Percentiles rank a stretch among this genome's conserved stretches.
These are phyloP conservation scores for Rhinolophus sinicus DNA, from an alignment of 2,113 vertebrate genomes.

Conservation along the genomic window DNA sequence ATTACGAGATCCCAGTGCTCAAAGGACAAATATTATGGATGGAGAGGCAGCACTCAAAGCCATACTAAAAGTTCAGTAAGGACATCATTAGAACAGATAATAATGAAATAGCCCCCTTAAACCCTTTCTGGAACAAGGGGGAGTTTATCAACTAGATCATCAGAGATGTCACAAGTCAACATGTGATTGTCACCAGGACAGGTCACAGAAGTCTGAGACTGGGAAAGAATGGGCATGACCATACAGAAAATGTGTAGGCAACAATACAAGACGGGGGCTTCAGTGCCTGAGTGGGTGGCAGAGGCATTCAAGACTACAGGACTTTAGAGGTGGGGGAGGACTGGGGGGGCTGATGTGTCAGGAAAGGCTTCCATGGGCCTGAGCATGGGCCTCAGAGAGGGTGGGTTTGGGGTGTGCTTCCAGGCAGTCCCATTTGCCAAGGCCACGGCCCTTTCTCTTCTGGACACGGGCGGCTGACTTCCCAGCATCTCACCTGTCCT, in stretches of 20 bases:
- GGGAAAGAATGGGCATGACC: not conserved
- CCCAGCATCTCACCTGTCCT: not conserved
- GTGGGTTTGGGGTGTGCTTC: not conserved
- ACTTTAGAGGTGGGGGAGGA: not conserved
- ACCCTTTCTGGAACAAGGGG: not conserved
- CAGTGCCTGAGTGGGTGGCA: not conserved
- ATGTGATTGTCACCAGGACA: not conserved
- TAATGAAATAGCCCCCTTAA: not conserved
- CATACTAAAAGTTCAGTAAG: not conserved
- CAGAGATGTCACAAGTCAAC: not conserved
- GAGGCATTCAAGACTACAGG: not conserved
- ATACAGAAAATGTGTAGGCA: not conserved
- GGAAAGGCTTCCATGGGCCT: not conserved
- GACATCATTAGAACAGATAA: accelerated
- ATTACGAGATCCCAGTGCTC: not conserved
- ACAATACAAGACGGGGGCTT: not conserved
- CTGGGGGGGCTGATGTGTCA: too few species aligned
- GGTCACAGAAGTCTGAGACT: not conserved
- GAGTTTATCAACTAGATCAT: not conserved
- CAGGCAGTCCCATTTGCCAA: not conserved
- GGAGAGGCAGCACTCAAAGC: not conserved
- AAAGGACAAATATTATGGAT: not conserved
- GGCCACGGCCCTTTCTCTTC: not conserved
- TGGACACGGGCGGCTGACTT: not conserved
- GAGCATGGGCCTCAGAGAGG: too few species aligned